Conservation (phyloP, 2,113 vertebrate species). For the Amphiprion ocellaris region DNA sequence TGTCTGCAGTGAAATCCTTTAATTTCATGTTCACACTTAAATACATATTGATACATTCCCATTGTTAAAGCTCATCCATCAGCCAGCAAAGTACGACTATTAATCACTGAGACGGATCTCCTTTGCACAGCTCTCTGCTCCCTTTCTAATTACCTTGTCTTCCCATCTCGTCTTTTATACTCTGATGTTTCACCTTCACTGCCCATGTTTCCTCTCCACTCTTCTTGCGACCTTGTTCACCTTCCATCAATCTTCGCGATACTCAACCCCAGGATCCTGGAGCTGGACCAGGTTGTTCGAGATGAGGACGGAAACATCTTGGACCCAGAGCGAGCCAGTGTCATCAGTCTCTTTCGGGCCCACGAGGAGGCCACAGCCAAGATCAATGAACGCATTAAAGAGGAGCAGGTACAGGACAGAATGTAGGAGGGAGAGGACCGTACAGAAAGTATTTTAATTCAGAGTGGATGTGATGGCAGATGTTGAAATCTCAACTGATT, state of each 20-base stretch:
- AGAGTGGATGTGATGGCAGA: background rate
- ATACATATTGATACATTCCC: background rate
- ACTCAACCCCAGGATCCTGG: slow-evolving; percentile 88
- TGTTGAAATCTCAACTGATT: background rate
- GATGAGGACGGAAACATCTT: slow-evolving; percentile 95
- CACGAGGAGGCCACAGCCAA: slow-evolving; percentile 93
- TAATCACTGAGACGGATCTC: background rate
- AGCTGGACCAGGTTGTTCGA: slow-evolving; percentile 94
- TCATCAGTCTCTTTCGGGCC: slow-evolving; percentile 96
- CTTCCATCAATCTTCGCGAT: background rate
- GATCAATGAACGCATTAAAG: slow-evolving; percentile 95
- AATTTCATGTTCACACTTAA: background rate
- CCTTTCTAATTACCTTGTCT: background rate
- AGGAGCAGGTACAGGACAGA: slow-evolving; percentile 88
- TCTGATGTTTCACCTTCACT: background rate
- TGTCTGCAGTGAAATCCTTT: slow-evolving; percentile 19
- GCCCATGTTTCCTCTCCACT: background rate
- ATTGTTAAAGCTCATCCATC: background rate
- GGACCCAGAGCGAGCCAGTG: slow-evolving; percentile 93
- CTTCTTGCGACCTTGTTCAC: slow-evolving; percentile 5
- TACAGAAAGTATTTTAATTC: background rate
- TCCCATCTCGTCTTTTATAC: background rate
- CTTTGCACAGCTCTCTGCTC: background rate
- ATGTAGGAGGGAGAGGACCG: background rate
- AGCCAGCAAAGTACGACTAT: background rate